Base-by-base conservation (phyloP, 2,888 invertebrate genomes). In the Caradrina clavipalpis region DNA sequence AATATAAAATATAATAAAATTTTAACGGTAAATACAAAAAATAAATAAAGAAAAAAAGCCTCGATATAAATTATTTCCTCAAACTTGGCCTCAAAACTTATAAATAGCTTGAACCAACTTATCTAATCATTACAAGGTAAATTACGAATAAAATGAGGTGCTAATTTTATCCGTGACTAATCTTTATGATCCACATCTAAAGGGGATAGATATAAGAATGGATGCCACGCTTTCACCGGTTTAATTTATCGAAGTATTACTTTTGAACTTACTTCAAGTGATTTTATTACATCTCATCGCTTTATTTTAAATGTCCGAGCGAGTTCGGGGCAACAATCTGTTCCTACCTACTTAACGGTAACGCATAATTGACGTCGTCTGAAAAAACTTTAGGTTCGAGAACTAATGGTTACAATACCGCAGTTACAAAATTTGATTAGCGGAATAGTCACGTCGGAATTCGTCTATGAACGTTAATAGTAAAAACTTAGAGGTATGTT, bases 341-440 rank as follows among this genome's bases (percentile, higher is more conserved):
- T 88, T 85, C 81, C 87, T 89, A 88, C 86, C 87, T 89, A 88
- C 86, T 92, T 95, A 95, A 95, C 95, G 95, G 95, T 93, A 92
- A 89, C 87, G 87, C 83, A 92, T 94, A 94, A 93, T 93, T 92
- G 92, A 89, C 89, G 87, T 88, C 85, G 88, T 87, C 86, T 92
- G 89, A 94, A 93, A 93, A 94, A 93, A 88, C 85, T 90, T 76
- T 85, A 71, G 53, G 71, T 80, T 66, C 65, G 49, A 80, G 65
- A 80, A 59, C 66, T 76, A 91, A 94, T 94, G 90, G 92, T 89
- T 94, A 95, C 95, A 95, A 95, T 95, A 92, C 93, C 93, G 93
- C 92, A 93, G 94, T 95, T 95, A 95, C 95, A 94, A 95, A 95
- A 95, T 96, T 96, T 96, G 95, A 96, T 95, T 95, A 96, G 95